Evolutionary conservation across 2,888 invertebrate species (phyloP).

Genomic region (Anoplius nigerrimus): DNA sequence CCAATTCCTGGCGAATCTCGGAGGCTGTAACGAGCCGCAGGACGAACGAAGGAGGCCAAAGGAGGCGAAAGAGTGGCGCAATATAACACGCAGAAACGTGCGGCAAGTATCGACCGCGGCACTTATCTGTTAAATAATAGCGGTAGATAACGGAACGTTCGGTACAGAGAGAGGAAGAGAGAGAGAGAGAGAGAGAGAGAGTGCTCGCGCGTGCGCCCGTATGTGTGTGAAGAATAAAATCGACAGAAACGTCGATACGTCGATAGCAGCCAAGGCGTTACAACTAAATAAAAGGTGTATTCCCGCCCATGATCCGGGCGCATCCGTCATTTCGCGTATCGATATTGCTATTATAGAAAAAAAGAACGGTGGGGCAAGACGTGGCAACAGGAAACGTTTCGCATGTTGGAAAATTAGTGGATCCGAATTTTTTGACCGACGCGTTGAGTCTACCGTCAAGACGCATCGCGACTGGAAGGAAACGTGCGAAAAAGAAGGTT

Average conservation of each 20-base stretch:
- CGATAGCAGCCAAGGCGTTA: slow-evolving; percentile 16
- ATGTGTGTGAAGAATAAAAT: slow-evolving; percentile 30
- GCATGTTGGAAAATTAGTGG: neutral
- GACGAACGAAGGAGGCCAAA: neutral
- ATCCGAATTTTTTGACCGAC: neutral
- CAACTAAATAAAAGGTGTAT: slow-evolving; percentile 21
- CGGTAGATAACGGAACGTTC: neutral
- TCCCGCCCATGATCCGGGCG: neutral
- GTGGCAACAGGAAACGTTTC: neutral
- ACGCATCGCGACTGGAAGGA: no score
- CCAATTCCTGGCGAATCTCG: no score
- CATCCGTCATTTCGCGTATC: no score
- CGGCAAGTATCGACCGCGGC: slow-evolving; percentile 3
- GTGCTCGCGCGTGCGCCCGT: slow-evolving; percentile 21
- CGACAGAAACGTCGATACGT: slow-evolving; percentile 40
- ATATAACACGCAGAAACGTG: neutral
- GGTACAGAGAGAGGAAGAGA: neutral
- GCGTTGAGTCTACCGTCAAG: no score
- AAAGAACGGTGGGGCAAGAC: neutral
- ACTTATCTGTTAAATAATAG: slow-evolving; percentile 8
- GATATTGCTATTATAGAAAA: no score
- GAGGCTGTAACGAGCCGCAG: no score
- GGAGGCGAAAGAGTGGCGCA: neutral
- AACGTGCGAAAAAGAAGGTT: no score
- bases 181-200: neutral